Evolutionary conservation across 2,888 invertebrate species (phyloP), one percentile per base, ranked within the genome.

Genomic region (Muscina levida): DNA sequence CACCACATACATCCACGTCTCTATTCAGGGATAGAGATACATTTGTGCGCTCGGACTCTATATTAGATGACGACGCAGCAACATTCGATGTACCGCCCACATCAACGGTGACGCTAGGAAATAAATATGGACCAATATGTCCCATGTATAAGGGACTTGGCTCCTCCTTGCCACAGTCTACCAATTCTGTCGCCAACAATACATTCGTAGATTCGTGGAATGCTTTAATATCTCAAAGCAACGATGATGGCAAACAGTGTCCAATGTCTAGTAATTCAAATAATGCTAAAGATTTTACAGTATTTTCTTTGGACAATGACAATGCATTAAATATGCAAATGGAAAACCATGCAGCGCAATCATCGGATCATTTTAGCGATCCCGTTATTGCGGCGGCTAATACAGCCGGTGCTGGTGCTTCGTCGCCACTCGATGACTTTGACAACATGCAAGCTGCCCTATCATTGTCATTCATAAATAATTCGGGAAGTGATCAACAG

Each of bases 41-140:
- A 51, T 91, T 91, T 85, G 90, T 91, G 15, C 91, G 92, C 37
- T 91, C 92, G 39, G 93, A 93, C 86, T 91, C 92, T 11, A 91
- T 93, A 83, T 87, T 93, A 77, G 92, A 92, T 76, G 93, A 93
- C 75, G 94, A 94, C 85, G 93, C 93, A 82, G 74, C 86, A 72
- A 94, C 94, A 19, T 94, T 93, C 87, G 94, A 94, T 85, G 91
- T 92, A 51, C 92, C 93, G 39, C 89, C 92, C 31, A 90, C 92
- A 42, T 83, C 86, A 17, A 74, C 82, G 0, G 65, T 78, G n/a
- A 73, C 86, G 0, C 76, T 85, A 53, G 92, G 93, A 37, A 94
- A 93, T 84, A 94, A 93, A 87, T 94, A 92, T 85, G 94, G 94
- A 11, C 94, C 95, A 8, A 95, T 95, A 83, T 94, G 94, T 70